phyloP scores from a whole-genome alignment of 2,797 vertebrate genomes.

The Rousettus madagascariensis region DNA sequence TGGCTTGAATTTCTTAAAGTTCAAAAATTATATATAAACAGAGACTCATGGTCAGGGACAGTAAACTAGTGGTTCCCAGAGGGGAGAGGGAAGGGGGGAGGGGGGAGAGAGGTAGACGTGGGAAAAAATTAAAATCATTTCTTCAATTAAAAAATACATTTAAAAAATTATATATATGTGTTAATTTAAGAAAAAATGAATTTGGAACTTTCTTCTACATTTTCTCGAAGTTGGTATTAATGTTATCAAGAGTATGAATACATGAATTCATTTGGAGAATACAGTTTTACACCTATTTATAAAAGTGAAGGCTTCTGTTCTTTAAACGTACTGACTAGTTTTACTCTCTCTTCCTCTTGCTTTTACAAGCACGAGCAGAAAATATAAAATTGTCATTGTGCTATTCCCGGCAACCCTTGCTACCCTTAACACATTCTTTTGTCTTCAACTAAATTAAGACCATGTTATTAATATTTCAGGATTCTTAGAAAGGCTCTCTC shows the following conservation, averaged over 20 bases:
- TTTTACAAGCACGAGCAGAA: conserved; percentile 49
- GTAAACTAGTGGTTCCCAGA: too few species aligned
- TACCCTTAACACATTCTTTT: conserved; percentile 71
- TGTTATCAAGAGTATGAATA: neutral
- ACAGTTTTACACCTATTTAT: conserved; percentile 3
- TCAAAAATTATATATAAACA: neutral
- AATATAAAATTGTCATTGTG: conserved; percentile 71
- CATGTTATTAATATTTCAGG: conserved; percentile 85
- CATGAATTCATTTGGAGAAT: neutral
- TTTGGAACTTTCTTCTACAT: neutral
- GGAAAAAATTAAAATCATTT: too few species aligned
- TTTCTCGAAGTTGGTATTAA: neutral
- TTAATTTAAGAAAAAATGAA: neutral
- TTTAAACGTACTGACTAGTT: neutral
- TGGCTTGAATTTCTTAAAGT: neutral
- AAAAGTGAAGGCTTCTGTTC: conserved; percentile 21
- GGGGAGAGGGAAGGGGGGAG: too few species aligned
- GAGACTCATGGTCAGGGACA: too few species aligned
- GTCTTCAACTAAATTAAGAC: conserved; percentile 80
- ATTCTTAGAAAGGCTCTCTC: conserved; percentile 77
- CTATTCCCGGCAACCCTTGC: conserved; percentile 29
- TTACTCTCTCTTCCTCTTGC: conserved; percentile 27
- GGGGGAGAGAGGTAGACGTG: too few species aligned
- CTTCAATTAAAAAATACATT: too few species aligned
- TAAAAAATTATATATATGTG: neutral